phyloP scores from a whole-genome alignment of 2,888 invertebrate genomes.

The Watsonalla binaria region DNA sequence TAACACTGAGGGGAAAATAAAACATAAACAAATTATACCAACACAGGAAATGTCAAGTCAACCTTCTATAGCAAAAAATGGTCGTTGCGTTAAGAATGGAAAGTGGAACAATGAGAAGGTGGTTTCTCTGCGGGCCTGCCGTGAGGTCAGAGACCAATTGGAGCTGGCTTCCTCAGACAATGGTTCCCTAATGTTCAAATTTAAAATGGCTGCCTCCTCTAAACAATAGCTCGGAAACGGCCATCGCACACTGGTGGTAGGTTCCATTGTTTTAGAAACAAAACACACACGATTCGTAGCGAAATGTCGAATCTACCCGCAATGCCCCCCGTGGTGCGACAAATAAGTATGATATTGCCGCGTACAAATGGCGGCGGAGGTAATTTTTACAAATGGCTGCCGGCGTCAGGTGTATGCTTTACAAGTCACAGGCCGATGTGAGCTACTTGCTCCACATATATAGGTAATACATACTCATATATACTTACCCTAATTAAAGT shows the following conservation, averaged over 20 bases:
- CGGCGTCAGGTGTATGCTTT: constrained; percentile 58
- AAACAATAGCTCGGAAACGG: constrained; percentile 62
- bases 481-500: background rate
- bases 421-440: constrained; percentile 16
- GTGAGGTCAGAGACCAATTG: constrained; percentile 29
- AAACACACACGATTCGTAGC: constrained; percentile 65
- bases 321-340: constrained; percentile 68
- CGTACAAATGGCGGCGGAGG: constrained; percentile 74
- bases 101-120: background rate
- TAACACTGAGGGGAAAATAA: background rate
- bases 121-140: constrained; percentile 25
- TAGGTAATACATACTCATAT: too few species aligned
- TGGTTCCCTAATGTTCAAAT: constrained; percentile 64
- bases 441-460: too few species aligned
- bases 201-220: constrained; percentile 61
- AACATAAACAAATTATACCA: background rate
- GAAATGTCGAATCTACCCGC: constrained; percentile 62
- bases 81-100: background rate
- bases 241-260: constrained; percentile 38
- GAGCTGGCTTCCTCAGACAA: constrained; percentile 29
- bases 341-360: constrained; percentile 76
- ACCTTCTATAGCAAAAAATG: background rate
- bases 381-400: constrained; percentile 78
- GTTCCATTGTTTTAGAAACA: constrained; percentile 70
- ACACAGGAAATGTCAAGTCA: background rate